phyloP scores from a whole-genome alignment of 2,888 invertebrate genomes.

The Nysson spinosus region DNA sequence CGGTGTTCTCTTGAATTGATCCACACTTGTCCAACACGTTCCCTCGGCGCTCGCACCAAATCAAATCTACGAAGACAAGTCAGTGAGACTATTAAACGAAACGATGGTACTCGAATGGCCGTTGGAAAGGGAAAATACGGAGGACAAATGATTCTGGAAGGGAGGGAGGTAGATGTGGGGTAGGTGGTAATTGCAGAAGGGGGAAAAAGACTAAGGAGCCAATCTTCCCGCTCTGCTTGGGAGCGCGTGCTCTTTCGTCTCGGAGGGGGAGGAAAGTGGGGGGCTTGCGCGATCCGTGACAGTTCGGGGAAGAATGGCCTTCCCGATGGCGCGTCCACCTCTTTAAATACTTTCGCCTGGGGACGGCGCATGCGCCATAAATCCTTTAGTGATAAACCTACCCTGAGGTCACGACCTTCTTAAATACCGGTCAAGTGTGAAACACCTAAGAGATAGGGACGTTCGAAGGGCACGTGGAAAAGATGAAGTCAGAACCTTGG shows the following conservation, averaged over 20 bases:
- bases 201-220: constrained; percentile 20
- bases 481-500: too few relatives aligned
- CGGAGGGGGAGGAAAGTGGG: constrained; percentile 48
- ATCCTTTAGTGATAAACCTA: constrained; percentile 55
- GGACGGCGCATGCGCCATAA: constrained; percentile 66
- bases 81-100: constrained; percentile 40
- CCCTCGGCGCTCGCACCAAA: constrained; percentile 16
- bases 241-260: constrained; percentile 41
- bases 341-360: constrained; percentile 74
- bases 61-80: constrained; percentile 32
- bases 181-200: constrained; percentile 9
- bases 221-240: constrained; percentile 40
- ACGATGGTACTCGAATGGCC: constrained; percentile 20
- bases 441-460: constrained; percentile 41
- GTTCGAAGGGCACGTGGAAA: constrained; percentile 33
- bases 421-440: constrained; percentile 72
- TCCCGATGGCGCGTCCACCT: constrained; percentile 67
- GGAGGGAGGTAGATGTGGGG: constrained; percentile 8
- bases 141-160: constrained; percentile 25
- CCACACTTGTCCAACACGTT: constrained; percentile 25
- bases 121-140: constrained; percentile 30
- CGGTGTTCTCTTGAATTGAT: constrained; percentile 9
- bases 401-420: constrained; percentile 73
- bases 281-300: constrained; percentile 66
- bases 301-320: constrained; percentile 72